A percentile compares a stretch with the other conserved stretches of the same genome.
Evolutionary conservation across 2,113 vertebrate species (phyloP).

Genomic region (Pleuronectes platessa): DNA sequence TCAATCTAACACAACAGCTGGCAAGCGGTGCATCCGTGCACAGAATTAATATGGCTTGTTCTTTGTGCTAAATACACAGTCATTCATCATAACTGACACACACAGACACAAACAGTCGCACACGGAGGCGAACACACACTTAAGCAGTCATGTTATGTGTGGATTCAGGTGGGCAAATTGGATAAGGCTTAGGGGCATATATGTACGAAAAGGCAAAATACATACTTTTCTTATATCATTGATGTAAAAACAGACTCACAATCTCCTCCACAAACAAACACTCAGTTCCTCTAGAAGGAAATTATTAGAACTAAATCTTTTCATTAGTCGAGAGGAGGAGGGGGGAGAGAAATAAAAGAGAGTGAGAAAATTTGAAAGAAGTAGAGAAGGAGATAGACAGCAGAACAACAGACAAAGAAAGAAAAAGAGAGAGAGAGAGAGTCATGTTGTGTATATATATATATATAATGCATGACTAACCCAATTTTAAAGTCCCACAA

Average conservation of each 20-base stretch:
- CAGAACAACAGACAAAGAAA: conserved; percentile 35
- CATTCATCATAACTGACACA: conserved; percentile 53
- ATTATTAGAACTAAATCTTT: conserved; percentile 28
- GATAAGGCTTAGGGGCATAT: background rate
- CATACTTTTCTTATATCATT: background rate
- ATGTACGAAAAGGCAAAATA: background rate
- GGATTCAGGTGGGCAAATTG: conserved; percentile 18
- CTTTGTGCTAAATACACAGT: conserved; percentile 42
- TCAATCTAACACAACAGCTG: conserved; percentile 52
- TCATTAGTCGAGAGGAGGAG: background rate
- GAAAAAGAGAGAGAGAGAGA: conserved; percentile 28
- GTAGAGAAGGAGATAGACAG: background rate
- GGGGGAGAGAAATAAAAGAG: background rate
- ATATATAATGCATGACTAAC: conserved; percentile 75
- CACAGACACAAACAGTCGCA: conserved; percentile 22
- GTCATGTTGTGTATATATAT: conserved; percentile 6
- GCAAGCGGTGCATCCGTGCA: conserved; percentile 19
- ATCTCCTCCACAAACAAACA: background rate
- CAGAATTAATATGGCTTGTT: conserved; percentile 31
- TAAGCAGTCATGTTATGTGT: background rate
- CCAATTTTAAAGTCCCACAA: conserved; percentile 62
- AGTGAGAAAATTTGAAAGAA: conserved; percentile 10
- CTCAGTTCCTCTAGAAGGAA: background rate
- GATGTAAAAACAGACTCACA: conserved; percentile 3
- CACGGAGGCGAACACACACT: background rate